These are phyloP conservation scores for Stylophora pistillata DNA, from an alignment of 64 coral and sea anemone species.

Conservation along the genomic window DNA sequence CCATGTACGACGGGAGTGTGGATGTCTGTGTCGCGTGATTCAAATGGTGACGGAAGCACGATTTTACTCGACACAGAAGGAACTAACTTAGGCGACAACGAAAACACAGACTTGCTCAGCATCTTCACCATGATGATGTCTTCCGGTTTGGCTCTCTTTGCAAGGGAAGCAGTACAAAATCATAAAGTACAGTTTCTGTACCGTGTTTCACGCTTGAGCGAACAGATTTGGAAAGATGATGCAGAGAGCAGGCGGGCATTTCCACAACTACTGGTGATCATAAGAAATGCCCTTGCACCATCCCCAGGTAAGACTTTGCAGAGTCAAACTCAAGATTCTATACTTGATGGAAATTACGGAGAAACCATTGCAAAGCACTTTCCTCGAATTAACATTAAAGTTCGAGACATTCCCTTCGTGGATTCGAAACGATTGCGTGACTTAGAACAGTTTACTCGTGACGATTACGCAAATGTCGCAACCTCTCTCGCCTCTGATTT, in stretches of 20 bases:
- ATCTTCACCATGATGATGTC: conserved; percentile 70
- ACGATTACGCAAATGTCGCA: conserved; percentile 33
- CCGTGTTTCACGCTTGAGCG: conserved; percentile 61
- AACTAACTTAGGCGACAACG: conserved; percentile 57
- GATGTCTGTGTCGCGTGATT: conserved; percentile 38
- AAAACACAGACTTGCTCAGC: conserved; percentile 51
- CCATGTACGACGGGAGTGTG: conserved; percentile 67
- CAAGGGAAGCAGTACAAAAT: conserved; percentile 39
- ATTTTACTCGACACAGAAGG: conserved; percentile 85
- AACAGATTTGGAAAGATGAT: conserved; percentile 37
- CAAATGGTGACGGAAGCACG: conserved; percentile 42
- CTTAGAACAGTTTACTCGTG: not conserved
- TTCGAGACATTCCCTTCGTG: conserved; percentile 44
- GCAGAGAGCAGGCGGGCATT: conserved; percentile 10
- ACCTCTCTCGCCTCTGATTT: conserved; percentile 42
- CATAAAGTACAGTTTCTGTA: conserved; percentile 78
- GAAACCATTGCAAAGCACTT: conserved; percentile 62
- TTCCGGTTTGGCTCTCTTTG: conserved; percentile 62
- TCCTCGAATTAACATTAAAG: conserved; percentile 32
- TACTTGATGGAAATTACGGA: conserved; percentile 16
- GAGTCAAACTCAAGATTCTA: conserved; percentile 30
- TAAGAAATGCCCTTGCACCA: conserved; percentile 28
- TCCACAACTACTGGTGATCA: conserved; percentile 45
- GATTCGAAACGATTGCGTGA: conserved; percentile 27
- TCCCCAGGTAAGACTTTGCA: conserved; percentile 34